phyloP scores from a whole-genome alignment of 2,888 invertebrate species.

The Xylota sylvarum region DNA sequence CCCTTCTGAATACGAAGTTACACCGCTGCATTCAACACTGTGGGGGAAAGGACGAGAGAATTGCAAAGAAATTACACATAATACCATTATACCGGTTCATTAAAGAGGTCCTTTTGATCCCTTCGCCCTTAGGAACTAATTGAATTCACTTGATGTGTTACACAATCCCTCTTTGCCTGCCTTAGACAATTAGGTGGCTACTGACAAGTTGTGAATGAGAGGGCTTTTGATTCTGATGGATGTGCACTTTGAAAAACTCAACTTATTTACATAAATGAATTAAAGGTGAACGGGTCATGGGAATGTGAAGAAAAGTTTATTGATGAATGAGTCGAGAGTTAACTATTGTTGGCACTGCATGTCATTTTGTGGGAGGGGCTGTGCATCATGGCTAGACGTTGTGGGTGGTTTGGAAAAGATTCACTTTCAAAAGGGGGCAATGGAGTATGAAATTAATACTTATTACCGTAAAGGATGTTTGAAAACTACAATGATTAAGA shows the following conservation, averaged over 20 bases:
- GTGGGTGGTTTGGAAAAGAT: neutral
- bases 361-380: neutral
- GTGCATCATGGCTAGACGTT: too few relatives aligned
- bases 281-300: constrained; percentile 42
- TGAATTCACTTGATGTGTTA: constrained; percentile 50
- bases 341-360: neutral
- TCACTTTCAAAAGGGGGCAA: neutral
- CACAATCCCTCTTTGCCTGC: neutral
- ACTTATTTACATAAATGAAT: constrained; percentile 22
- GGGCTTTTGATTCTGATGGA: constrained; percentile 15
- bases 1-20: neutral
- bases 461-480: too few relatives aligned
- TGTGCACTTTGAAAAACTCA: constrained; percentile 17
- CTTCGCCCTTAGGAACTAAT: constrained; percentile 42
- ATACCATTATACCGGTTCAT: constrained; percentile 37
- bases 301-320: constrained; percentile 15
- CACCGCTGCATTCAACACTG: neutral
- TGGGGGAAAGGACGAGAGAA: neutral
- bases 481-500: neutral
- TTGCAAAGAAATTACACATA: constrained; percentile 13
- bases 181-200: constrained; percentile 5
- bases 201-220: constrained; percentile 5
- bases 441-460: too few relatives aligned
- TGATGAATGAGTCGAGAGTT: constrained; percentile 21
- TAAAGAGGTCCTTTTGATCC: constrained; percentile 36